These are phyloP conservation scores for Tachystola acroxantha DNA, from an alignment of 2,888 invertebrate species.

Conservation along the genomic window DNA sequence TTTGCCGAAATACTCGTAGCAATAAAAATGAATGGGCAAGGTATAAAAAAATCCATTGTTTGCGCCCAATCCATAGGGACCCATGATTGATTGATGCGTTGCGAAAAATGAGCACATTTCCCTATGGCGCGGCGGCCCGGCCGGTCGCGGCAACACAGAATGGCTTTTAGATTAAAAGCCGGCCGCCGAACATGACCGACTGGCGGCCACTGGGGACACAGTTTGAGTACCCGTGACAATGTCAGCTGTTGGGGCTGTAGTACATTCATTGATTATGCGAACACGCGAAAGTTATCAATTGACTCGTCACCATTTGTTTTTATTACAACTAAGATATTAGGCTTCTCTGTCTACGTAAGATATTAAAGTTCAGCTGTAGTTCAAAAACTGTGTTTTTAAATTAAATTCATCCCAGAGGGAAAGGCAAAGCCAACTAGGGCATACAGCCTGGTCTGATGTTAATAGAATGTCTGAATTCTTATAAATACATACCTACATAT, in stretches of 20 bases:
- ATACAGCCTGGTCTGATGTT: too few relatives aligned
- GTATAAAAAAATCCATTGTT: slow-evolving; percentile 1
- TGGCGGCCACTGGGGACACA: slow-evolving; percentile 19
- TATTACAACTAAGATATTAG: too few relatives aligned
- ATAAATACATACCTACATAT: too few relatives aligned
- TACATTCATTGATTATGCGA: not conserved
- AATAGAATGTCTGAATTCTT: too few relatives aligned
- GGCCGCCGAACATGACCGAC: slow-evolving; percentile 30
- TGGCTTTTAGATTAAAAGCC: slow-evolving; percentile 67
- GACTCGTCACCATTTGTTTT: too few relatives aligned
- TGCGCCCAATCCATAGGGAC: slow-evolving; percentile 1
- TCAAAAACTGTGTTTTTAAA: too few relatives aligned
- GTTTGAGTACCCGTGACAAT: not conserved
- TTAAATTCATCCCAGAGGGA: too few relatives aligned
- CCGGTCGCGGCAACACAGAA: slow-evolving; percentile 46
- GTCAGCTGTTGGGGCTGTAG: not conserved
- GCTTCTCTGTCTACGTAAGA: too few relatives aligned
- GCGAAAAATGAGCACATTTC: slow-evolving; percentile 34
- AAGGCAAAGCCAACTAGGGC: too few relatives aligned
- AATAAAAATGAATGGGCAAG: not conserved
- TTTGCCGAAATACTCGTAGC: too few relatives aligned
- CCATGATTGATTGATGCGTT: slow-evolving; percentile 11
- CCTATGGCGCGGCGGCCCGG: slow-evolving; percentile 33
- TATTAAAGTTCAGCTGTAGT: too few relatives aligned
- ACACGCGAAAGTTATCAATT: too few relatives aligned